A percentile compares a stretch with the other conserved stretches of the same genome.
phyloP scores from a whole-genome alignment of 2,888 invertebrate genomes.

The Lobophora halterata region DNA sequence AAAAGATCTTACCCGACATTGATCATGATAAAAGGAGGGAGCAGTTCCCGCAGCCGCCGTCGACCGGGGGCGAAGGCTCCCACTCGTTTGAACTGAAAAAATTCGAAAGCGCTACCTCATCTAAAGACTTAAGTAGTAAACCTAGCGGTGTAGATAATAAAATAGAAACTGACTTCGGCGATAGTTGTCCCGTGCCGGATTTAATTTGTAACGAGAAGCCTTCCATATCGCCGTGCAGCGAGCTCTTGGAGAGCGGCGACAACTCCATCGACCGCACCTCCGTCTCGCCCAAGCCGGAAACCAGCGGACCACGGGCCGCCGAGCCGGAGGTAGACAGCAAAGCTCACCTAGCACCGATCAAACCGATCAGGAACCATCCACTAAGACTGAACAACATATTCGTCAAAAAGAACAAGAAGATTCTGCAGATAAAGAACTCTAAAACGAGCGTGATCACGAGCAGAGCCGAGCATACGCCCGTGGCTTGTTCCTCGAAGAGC shows the following conservation, averaged over 20 bases:
- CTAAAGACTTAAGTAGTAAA: constrained; percentile 54
- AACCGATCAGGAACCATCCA: constrained; percentile 45
- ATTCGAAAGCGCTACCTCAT: constrained; percentile 59
- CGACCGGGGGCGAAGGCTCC: constrained; percentile 50
- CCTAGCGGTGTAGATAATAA: constrained; percentile 51
- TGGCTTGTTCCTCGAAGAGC: constrained; percentile 53
- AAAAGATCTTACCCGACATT: constrained; percentile 67
- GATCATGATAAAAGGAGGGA: constrained; percentile 60
- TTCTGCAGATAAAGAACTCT: constrained; percentile 69
- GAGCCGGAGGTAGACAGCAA: constrained; percentile 33
- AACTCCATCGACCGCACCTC: constrained; percentile 58
- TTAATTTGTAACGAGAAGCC: constrained; percentile 77
- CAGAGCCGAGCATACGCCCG: constrained; percentile 40
- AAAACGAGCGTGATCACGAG: constrained; percentile 38
- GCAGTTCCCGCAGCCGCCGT: constrained; percentile 48
- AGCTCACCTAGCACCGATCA: constrained; percentile 46
- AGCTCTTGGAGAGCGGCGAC: constrained; percentile 70
- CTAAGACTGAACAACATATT: constrained; percentile 68
- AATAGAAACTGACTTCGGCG: constrained; percentile 65
- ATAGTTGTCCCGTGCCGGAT: constrained; percentile 72
- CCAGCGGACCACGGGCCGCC: constrained; percentile 17
- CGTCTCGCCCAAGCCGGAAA: constrained; percentile 50
- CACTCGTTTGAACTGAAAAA: constrained; percentile 72
- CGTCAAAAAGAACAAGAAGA: constrained; percentile 70
- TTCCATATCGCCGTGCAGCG: constrained; percentile 75